These are phyloP conservation scores for Acanthococcus lagerstroemiae DNA, from an alignment of 2,888 invertebrate species.

Conservation along the genomic window DNA sequence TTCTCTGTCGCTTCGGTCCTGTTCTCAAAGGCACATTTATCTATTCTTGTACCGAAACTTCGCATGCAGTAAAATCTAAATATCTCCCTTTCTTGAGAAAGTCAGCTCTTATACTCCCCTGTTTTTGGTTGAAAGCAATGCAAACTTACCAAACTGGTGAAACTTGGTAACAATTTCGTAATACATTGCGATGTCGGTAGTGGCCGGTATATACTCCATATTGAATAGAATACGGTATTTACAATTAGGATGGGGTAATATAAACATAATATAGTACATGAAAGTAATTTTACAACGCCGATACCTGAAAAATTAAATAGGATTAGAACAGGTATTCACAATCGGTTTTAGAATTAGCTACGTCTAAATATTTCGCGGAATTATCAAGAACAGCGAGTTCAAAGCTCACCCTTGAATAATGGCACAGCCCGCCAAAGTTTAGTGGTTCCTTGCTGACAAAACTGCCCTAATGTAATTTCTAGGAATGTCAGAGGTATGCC, in stretches of 20 bases:
- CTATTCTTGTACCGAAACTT: too few relatives aligned
- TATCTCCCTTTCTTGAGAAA: too few relatives aligned
- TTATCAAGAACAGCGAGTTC: too few relatives aligned
- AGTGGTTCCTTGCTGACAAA: conserved; percentile 55
- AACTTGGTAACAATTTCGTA: conserved; percentile 24
- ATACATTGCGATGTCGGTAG: conserved; percentile 41
- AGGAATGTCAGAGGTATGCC: conserved; percentile 52
- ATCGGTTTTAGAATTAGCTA: too few relatives aligned
- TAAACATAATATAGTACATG: conserved; percentile 47
- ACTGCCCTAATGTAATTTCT: conserved; percentile 54
- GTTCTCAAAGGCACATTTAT: too few relatives aligned
- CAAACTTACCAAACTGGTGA: conserved; percentile 1
- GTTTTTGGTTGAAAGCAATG: neutral
- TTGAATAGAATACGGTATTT: conserved; percentile 47
- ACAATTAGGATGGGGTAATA: conserved; percentile 52
- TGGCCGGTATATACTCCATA: conserved; percentile 49
- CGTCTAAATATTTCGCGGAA: too few relatives aligned
- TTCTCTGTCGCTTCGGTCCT: too few relatives aligned
- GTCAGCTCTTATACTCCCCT: too few relatives aligned
- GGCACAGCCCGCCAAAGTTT: conserved; percentile 57
- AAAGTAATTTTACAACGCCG: conserved; percentile 51
- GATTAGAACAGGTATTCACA: neutral
- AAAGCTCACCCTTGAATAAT: conserved; percentile 53
- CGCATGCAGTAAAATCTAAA: too few relatives aligned
- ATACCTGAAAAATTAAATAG: conserved; percentile 46